These are phyloP conservation scores for Alouatta palliata DNA, from an alignment of 2,113 vertebrate genomes.

Conservation along the genomic window DNA sequence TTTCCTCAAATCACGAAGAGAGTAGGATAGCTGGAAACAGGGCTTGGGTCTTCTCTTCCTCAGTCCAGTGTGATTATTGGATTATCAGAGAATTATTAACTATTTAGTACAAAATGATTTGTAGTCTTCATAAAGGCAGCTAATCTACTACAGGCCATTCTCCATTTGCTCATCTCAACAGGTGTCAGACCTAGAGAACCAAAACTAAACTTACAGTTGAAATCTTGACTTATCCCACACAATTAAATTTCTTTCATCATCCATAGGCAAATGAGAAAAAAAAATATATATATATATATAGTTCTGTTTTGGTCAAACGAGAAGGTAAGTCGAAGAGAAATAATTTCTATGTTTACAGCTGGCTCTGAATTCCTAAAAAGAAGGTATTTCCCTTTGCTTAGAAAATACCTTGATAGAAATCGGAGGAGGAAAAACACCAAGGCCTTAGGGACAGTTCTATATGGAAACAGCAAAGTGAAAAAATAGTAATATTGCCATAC, in stretches of 20 bases:
- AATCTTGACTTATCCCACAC: neutral
- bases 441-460: neutral
- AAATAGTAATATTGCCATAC: neutral
- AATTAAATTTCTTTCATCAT: neutral
- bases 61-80: neutral
- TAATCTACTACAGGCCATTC: neutral
- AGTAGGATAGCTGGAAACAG: neutral
- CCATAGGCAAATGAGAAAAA: neutral
- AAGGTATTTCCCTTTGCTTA: neutral
- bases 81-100: neutral
- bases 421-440: neutral
- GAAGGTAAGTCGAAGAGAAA: neutral
- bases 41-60: neutral
- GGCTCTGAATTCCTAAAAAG: neutral
- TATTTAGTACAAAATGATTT: neutral
- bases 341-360: neutral
- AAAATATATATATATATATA: too few relatives aligned
- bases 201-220: neutral
- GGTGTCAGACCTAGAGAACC: neutral
- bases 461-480: neutral
- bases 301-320: neutral
- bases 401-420: neutral
- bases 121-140: neutral
- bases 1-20: neutral
- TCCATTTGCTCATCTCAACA: neutral